These are phyloP conservation scores for Myotis planiceps DNA, from an alignment of 2,797 vertebrate genomes.

Conservation along the genomic window DNA sequence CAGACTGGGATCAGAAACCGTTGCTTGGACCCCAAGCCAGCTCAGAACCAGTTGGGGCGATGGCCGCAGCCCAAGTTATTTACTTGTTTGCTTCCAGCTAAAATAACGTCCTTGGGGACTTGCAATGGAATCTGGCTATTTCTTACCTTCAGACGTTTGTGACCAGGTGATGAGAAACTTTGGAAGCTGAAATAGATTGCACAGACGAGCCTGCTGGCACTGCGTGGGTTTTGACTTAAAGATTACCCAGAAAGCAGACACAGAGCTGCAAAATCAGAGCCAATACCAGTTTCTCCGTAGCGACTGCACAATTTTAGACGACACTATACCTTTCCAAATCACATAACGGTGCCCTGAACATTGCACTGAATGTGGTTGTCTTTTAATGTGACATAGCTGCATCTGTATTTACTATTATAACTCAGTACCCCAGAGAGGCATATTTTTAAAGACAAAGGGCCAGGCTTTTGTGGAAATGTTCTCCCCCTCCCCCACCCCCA, in stretches of 20 bases:
- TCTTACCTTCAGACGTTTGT: constrained; percentile 4
- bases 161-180: constrained; percentile 3
- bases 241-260: not conserved
- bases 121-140: not conserved
- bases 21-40: constrained; percentile 55
- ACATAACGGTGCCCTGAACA: constrained; percentile 45
- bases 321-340: constrained; percentile 68
- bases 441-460: constrained; percentile 63
- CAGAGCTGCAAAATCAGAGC: not conserved
- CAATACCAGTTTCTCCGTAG: fast-evolving
- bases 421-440: constrained; percentile 54
- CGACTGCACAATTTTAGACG: not conserved
- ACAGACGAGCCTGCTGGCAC: not conserved
- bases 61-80: constrained; percentile 25
- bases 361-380: constrained; percentile 22
- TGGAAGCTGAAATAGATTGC: not conserved
- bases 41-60: constrained; percentile 23
- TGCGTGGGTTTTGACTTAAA: not conserved
- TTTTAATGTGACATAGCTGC: constrained; percentile 71
- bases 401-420: constrained; percentile 80
- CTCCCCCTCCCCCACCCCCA: too few relatives aligned
- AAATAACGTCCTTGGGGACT: constrained; percentile 43
- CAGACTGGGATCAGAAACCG: not conserved
- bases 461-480: constrained; percentile 44
- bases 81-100: not conserved